Percentiles rank a stretch among this genome's conserved stretches.
Conservation (phyloP, 2,113 vertebrate species). For the Sardina pilchardus region DNA sequence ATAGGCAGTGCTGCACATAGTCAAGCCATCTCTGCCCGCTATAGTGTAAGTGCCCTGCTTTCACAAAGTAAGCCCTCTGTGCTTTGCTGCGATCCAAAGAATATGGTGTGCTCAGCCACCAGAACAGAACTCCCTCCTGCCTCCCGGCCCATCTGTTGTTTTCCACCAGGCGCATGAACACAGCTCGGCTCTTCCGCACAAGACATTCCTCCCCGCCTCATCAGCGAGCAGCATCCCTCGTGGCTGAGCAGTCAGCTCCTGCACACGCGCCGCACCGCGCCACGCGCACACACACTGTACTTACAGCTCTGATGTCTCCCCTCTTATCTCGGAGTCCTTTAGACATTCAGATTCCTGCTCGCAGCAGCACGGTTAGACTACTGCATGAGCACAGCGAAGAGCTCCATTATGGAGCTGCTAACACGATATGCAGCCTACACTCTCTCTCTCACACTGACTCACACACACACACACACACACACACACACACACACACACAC, state of each 20-base stretch:
- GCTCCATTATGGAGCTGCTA: not conserved
- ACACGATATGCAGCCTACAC: not conserved
- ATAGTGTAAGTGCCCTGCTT: constrained; percentile 4
- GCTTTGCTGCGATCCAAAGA: constrained; percentile 24
- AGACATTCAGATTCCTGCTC: not conserved
- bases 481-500: not conserved
- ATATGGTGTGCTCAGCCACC: constrained; percentile 24
- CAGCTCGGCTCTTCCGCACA: constrained; percentile 1
- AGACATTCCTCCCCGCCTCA: not conserved
- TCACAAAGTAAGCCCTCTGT: constrained; percentile 25
- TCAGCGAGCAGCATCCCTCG: not conserved
- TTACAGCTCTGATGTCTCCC: not conserved
- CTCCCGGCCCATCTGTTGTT: constrained; percentile 45
- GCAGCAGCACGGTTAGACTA: not conserved
- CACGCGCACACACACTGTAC: not conserved
- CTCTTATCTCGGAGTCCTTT: not conserved
- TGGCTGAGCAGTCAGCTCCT: not conserved
- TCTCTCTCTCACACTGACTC: too few species aligned
- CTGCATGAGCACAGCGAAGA: not conserved
- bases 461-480: not conserved
- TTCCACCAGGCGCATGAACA: not conserved
- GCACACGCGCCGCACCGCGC: too few species aligned
- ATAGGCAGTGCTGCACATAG: not conserved
- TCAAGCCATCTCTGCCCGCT: not conserved
- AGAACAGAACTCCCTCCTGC: constrained; percentile 39